Evolutionary conservation across 2,888 invertebrate genomes (phyloP).

Genomic region (Tanytarsus gracilentus): DNA sequence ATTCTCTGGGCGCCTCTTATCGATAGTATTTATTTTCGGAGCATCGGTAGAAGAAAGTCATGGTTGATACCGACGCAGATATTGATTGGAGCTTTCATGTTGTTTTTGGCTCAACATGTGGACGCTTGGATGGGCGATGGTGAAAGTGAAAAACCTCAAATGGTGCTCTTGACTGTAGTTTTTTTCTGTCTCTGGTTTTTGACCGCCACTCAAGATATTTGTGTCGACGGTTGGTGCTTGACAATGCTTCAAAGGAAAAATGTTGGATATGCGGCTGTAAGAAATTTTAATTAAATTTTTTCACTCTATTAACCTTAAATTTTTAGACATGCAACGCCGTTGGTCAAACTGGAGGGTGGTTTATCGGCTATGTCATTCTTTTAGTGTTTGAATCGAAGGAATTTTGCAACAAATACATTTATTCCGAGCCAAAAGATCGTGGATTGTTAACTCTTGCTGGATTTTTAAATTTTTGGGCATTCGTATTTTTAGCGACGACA

Average conservation of each 20-base stretch:
- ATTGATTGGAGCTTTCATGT: constrained; percentile 80
- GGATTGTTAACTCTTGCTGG: constrained; percentile 65
- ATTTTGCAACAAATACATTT: constrained; percentile 89
- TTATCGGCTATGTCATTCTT: constrained; percentile 92
- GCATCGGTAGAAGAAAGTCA: constrained; percentile 87
- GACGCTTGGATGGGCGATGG: constrained; percentile 60
- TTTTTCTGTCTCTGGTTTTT: constrained; percentile 91
- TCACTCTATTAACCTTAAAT: background rate
- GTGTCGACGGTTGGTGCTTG: constrained; percentile 98
- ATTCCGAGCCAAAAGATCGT: constrained; percentile 56
- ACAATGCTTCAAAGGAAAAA: constrained; percentile 97
- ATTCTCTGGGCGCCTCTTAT: constrained; percentile 97
- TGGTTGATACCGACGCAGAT: constrained; percentile 96
- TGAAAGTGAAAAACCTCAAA: constrained; percentile 50
- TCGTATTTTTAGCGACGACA: constrained; percentile 81
- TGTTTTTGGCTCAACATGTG: constrained; percentile 68
- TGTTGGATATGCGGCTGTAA: constrained; percentile 96
- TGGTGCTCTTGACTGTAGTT: constrained; percentile 68
- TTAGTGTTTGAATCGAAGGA: constrained; percentile 90
- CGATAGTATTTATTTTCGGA: constrained; percentile 75
- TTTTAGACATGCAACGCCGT: constrained; percentile 85
- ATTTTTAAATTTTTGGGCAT: constrained; percentile 92
- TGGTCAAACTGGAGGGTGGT: constrained; percentile 96
- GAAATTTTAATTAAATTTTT: constrained; percentile 58
- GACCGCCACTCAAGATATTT: constrained; percentile 98